Evolutionary conservation across 2,888 invertebrate species (phyloP).

Genomic region (Nasonovia ribisnigri): DNA sequence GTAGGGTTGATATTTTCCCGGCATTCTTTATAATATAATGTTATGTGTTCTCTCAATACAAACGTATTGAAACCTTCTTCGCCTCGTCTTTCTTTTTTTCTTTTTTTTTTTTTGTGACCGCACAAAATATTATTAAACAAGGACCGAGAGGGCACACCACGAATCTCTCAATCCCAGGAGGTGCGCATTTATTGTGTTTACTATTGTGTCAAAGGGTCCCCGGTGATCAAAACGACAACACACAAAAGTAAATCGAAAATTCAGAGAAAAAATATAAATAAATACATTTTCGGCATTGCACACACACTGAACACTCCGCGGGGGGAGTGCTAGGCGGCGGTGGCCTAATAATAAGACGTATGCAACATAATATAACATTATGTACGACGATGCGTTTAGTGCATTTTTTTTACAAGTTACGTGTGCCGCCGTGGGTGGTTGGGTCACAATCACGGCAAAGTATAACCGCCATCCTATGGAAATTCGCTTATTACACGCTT

Average conservation of each 20-base stretch:
- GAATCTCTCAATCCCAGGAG: constrained; percentile 63
- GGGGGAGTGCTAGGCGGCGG: constrained; percentile 16
- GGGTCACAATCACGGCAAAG: constrained; percentile 14
- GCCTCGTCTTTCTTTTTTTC: neutral
- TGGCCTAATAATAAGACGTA: constrained; percentile 37
- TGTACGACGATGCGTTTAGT: neutral
- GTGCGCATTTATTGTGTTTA: constrained; percentile 53
- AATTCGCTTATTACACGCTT: constrained; percentile 41
- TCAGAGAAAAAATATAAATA: constrained; percentile 51
- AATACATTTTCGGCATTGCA: constrained; percentile 44
- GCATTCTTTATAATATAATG: constrained; percentile 51
- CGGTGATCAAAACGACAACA: constrained; percentile 60
- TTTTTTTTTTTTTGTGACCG: constrained; percentile 52
- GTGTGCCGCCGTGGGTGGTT: constrained; percentile 21
- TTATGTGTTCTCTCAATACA: constrained; percentile 33
- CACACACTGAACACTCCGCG: neutral
- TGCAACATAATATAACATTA: constrained; percentile 7
- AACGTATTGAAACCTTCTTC: constrained; percentile 37
- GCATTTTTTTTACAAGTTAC: neutral
- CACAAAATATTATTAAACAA: constrained; percentile 65
- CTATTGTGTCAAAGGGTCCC: constrained; percentile 46
- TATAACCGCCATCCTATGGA: neutral
- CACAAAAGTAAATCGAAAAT: constrained; percentile 60
- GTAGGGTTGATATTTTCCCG: constrained; percentile 60
- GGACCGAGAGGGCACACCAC: neutral